phyloP scores from a whole-genome alignment of 2,113 vertebrate genomes.

The Spea bombifrons region DNA sequence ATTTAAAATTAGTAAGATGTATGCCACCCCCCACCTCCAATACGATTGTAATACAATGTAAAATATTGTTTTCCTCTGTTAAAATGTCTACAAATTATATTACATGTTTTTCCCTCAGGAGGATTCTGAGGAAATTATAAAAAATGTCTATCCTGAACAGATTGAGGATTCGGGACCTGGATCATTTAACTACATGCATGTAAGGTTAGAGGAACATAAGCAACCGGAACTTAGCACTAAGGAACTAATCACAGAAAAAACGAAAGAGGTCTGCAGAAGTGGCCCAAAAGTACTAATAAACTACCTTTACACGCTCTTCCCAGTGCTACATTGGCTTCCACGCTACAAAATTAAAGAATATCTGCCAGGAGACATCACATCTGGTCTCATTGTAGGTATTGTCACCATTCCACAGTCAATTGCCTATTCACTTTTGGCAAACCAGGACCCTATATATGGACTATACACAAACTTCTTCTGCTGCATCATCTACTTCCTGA shows the following conservation, averaged over 20 bases:
- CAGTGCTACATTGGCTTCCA: constrained; percentile 58
- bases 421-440: constrained; percentile 62
- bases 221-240: not conserved
- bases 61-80: too few relatives aligned
- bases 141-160: constrained; percentile 15
- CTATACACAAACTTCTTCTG: constrained; percentile 67
- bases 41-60: too few relatives aligned
- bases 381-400: constrained; percentile 60
- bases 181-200: not conserved
- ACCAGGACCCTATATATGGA: constrained; percentile 60
- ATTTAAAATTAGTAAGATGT: too few relatives aligned
- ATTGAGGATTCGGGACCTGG: constrained; percentile 20
- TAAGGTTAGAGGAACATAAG: constrained; percentile 53
- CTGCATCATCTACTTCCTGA: constrained; percentile 54
- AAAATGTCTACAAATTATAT: not conserved
- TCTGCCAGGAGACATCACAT: constrained; percentile 57
- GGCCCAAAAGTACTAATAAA: not conserved
- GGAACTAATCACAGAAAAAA: constrained; percentile 48
- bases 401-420: constrained; percentile 62
- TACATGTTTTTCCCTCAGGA: not conserved
- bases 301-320: constrained; percentile 51
- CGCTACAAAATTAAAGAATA: constrained; percentile 15
- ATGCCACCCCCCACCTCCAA: too few relatives aligned
- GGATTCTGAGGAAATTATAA: constrained; percentile 12
- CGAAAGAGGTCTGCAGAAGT: constrained; percentile 39